Conservation (phyloP, 2,113 vertebrate species). For the Tupaia chinensis region DNA sequence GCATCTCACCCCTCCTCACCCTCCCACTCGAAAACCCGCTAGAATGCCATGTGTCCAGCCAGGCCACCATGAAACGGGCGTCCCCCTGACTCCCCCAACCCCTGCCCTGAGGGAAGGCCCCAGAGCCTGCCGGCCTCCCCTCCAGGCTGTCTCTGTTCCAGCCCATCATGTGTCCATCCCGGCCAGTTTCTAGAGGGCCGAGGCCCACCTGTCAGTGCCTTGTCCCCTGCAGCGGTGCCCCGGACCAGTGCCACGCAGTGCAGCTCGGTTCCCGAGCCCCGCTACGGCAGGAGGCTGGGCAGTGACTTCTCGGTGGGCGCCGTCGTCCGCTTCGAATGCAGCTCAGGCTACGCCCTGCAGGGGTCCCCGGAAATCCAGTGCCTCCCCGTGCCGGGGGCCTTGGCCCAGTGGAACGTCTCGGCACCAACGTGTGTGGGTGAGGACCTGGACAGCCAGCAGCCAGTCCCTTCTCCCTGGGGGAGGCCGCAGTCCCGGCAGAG, state of each 20-base stretch:
- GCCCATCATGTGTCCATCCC: neutral
- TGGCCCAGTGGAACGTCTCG: slow-evolving; percentile 97
- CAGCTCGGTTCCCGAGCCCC: slow-evolving; percentile 97
- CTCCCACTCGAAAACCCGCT: too few relatives aligned
- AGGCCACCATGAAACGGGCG: neutral
- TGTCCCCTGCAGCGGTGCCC: slow-evolving; percentile 92
- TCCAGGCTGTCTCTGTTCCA: neutral
- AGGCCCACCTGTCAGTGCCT: slow-evolving; percentile 26
- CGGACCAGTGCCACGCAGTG: slow-evolving; percentile 97
- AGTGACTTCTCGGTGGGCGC: slow-evolving; percentile 96
- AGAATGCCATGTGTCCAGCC: neutral
- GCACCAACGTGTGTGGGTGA: slow-evolving; percentile 95
- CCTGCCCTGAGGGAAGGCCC: neutral
- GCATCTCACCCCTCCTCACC: too few relatives aligned
- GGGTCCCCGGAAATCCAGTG: slow-evolving; percentile 94
- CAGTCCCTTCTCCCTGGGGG: neutral
- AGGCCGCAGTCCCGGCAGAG: neutral
- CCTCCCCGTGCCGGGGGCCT: slow-evolving; percentile 94
- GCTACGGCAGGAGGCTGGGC: slow-evolving; percentile 94
- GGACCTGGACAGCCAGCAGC: slow-evolving; percentile 29
- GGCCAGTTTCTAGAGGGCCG: neutral
- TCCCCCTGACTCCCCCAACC: neutral
- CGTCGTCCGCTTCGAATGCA: slow-evolving; percentile 95
- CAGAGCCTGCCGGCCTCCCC: neutral
- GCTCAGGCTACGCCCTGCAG: slow-evolving; percentile 93